Conservation (phyloP, 2,113 vertebrate genomes). For the Elgaria multicarinata region DNA sequence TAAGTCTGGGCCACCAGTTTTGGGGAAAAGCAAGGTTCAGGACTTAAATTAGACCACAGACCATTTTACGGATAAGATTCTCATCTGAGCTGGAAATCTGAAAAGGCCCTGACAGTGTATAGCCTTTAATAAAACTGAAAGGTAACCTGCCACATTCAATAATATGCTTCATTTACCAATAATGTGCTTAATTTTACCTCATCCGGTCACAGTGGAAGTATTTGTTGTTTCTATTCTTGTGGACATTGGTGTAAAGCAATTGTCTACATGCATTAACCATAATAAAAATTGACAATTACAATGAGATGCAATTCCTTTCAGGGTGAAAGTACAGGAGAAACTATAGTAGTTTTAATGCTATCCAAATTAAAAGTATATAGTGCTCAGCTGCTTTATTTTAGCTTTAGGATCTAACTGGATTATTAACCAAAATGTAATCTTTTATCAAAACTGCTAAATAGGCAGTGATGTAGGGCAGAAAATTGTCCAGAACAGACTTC, state of each 20-base stretch:
- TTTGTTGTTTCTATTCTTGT: neutral
- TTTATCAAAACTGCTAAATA: neutral
- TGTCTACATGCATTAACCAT: neutral
- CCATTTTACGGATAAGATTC: neutral
- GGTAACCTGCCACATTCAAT: slow-evolving; percentile 4
- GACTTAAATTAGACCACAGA: neutral
- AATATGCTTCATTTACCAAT: slow-evolving; percentile 9
- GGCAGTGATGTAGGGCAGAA: neutral
- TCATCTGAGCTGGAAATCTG: neutral
- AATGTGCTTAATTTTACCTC: slow-evolving; percentile 9
- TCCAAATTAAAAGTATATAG: neutral
- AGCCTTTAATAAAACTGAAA: neutral
- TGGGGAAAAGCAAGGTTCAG: neutral
- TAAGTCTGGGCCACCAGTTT: neutral
- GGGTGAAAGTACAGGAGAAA: neutral
- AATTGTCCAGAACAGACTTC: too few species aligned
- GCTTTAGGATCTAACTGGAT: neutral
- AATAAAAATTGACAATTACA: neutral
- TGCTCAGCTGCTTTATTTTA: neutral
- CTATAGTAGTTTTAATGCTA: neutral
- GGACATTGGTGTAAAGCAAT: neutral
- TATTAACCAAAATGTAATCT: neutral
- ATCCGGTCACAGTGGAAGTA: neutral
- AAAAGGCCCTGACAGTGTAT: neutral
- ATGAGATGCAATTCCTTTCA: neutral